These are phyloP conservation scores for Paradoxurus hermaphroditus DNA, from an alignment of 2,113 vertebrate species.

Conservation along the genomic window DNA sequence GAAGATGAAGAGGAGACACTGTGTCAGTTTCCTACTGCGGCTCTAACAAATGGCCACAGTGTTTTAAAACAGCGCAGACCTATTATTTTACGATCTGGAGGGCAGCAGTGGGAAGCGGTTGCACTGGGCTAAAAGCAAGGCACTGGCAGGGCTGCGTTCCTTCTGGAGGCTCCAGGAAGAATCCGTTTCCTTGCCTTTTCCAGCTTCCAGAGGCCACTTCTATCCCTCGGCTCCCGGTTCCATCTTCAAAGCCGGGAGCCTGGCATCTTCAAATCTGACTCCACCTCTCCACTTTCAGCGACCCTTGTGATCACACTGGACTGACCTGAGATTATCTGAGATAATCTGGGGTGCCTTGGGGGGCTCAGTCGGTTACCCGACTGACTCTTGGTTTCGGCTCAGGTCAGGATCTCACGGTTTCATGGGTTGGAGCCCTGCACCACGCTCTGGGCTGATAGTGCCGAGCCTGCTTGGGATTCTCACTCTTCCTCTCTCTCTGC, in stretches of 20 bases:
- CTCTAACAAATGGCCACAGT: background rate
- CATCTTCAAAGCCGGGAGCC: background rate
- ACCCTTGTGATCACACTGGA: background rate
- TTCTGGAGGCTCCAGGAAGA: background rate
- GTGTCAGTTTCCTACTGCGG: background rate
- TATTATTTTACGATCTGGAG: background rate
- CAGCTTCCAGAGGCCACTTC: background rate
- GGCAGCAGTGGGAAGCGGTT: background rate
- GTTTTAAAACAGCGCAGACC: background rate
- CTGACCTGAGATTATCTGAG: background rate
- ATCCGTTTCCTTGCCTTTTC: background rate
- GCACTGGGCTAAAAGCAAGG: background rate
- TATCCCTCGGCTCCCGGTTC: background rate
- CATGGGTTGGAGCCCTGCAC: too few relatives aligned
- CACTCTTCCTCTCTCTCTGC: too few relatives aligned
- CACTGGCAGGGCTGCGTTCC: background rate
- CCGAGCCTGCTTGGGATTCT: too few relatives aligned
- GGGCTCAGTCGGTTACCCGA: too few relatives aligned
- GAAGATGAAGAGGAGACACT: background rate
- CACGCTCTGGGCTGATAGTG: too few relatives aligned
- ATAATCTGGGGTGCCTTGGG: background rate
- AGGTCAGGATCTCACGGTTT: too few relatives aligned
- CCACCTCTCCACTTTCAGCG: background rate
- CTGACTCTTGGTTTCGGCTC: too few relatives aligned
- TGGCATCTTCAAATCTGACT: background rate